phyloP scores from a whole-genome alignment of 2,888 invertebrate genomes.

The Nebria brevicollis region DNA sequence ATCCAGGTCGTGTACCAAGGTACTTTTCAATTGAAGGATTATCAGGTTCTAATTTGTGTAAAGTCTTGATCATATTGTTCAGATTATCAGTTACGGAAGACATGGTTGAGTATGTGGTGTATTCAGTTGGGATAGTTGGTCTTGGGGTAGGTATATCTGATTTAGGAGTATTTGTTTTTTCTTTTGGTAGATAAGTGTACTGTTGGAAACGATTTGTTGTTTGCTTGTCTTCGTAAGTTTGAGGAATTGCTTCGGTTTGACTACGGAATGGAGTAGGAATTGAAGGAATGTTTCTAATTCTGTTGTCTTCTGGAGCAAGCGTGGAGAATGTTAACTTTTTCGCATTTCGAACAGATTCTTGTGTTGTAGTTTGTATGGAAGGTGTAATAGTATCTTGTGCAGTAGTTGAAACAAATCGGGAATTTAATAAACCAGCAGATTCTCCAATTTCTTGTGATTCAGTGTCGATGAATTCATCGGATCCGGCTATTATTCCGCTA shows the following conservation, averaged over 20 bases:
- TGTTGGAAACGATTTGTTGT: constrained; percentile 5
- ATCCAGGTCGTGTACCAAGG: constrained; percentile 67
- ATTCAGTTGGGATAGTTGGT: constrained; percentile 62
- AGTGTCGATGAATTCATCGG: constrained; percentile 2
- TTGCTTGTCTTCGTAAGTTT: background rate
- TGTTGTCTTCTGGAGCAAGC: constrained; percentile 15
- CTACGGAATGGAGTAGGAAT: constrained; percentile 33
- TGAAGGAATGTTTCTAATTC: constrained; percentile 30
- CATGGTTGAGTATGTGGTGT: constrained; percentile 49
- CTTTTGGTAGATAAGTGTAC: constrained; percentile 8
- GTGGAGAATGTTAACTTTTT: constrained; percentile 17
- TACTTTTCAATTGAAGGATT: constrained; percentile 64
- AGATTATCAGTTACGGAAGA: constrained; percentile 71
- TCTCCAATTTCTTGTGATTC: background rate
- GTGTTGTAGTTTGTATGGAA: constrained; percentile 21
- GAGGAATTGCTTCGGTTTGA: background rate
- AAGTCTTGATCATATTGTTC: constrained; percentile 75
- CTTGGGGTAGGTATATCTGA: constrained; percentile 55
- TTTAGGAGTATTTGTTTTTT: constrained; percentile 48
- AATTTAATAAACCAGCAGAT: background rate
- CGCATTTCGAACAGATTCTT: background rate
- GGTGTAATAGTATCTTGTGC: background rate
- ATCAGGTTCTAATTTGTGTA: constrained; percentile 69
- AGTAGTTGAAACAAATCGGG: background rate
- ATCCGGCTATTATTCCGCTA: constrained; percentile 27